Conservation (phyloP, 2,888 invertebrate species). For the Tipula lateralis region DNA sequence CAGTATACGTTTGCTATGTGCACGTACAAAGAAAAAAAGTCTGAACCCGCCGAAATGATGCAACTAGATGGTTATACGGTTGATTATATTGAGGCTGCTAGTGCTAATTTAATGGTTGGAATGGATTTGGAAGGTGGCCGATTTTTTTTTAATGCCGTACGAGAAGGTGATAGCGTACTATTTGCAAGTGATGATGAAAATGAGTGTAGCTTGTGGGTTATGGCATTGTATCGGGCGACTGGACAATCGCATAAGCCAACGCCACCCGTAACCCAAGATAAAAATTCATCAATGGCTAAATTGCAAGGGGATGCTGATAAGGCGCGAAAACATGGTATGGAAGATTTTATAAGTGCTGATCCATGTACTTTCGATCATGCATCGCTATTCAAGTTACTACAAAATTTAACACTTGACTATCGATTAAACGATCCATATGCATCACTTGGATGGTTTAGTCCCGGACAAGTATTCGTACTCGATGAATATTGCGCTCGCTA, state of each 20-base stretch:
- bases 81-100: constrained; percentile 95
- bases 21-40: constrained; percentile 98
- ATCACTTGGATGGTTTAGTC: constrained; percentile 99
- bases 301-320: constrained; percentile 72
- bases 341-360: constrained; percentile 98
- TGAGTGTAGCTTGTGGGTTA: constrained; percentile 98
- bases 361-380: constrained; percentile 97
- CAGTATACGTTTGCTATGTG: constrained; percentile 99
- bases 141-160: constrained; percentile 96
- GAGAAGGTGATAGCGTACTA: constrained; percentile 95
- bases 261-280: constrained; percentile 81
- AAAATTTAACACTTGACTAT: constrained; percentile 90
- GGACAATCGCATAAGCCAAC: constrained; percentile 99
- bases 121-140: constrained; percentile 91
- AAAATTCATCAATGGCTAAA: constrained; percentile 80
- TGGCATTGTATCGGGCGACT: constrained; percentile 98
- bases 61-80: constrained; percentile 99
- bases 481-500: constrained; percentile 98
- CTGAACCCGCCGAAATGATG: constrained; percentile 99
- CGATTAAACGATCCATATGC: constrained; percentile 97
- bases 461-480: constrained; percentile 96
- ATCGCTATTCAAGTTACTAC: constrained; percentile 83
- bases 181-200: constrained; percentile 96
- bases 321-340: constrained; percentile 98
- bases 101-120: constrained; percentile 89